phyloP scores from a whole-genome alignment of 2,797 vertebrate genomes.

The Tapera naevia region DNA sequence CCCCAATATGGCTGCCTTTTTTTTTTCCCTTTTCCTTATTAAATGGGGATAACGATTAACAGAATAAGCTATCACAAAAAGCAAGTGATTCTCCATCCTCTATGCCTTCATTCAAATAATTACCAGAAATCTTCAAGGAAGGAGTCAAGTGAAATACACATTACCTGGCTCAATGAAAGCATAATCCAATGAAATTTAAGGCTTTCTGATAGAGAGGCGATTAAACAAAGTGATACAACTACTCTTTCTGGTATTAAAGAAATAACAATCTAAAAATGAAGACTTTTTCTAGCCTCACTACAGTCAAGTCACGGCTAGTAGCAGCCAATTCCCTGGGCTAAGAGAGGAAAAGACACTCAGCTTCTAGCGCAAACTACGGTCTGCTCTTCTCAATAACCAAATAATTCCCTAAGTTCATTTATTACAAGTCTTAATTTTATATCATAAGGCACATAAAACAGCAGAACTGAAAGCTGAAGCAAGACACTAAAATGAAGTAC shows the following conservation, averaged over 20 bases:
- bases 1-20: background rate
- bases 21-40: background rate
- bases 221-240: background rate
- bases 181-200: background rate
- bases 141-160: background rate
- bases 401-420: background rate
- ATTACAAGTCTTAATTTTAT: background rate
- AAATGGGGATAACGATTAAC: background rate
- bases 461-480: background rate
- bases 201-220: background rate
- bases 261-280: background rate
- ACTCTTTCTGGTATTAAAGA: background rate
- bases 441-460: background rate
- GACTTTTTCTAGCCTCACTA: background rate
- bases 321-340: background rate
- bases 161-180: conserved; percentile 5
- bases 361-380: background rate
- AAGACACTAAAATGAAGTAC: background rate
- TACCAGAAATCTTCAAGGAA: background rate
- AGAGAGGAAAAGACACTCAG: background rate
- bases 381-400: background rate
- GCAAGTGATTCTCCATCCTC: background rate
- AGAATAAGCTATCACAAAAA: background rate
- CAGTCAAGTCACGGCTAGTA: background rate
- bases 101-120: background rate